Percentiles rank a stretch among this genome's conserved stretches.
Conservation (phyloP, 2,113 vertebrate species). For the Struthio camelus region DNA sequence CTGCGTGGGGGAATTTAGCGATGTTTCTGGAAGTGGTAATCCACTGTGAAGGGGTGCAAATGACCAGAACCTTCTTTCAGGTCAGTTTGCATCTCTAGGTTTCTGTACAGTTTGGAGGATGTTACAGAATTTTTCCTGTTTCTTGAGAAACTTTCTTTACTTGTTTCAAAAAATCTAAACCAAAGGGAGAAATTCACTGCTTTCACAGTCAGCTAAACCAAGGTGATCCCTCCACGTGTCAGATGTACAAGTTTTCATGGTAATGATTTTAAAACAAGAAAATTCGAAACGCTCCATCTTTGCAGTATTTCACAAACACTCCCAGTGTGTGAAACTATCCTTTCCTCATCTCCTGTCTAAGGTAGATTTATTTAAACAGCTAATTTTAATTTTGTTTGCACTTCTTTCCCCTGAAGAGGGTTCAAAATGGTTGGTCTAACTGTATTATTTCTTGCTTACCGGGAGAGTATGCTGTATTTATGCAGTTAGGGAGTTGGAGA, state of each 20-base stretch:
- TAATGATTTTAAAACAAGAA: too few species aligned
- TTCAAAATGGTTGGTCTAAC: neutral
- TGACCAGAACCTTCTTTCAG: too few species aligned
- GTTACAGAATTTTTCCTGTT: fast-evolving
- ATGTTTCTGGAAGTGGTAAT: neutral
- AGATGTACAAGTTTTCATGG: neutral
- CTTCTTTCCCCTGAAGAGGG: neutral
- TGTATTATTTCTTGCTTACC: neutral
- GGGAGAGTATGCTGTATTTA: too few species aligned
- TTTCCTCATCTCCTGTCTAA: neutral
- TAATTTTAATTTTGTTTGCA: neutral
- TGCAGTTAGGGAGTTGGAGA: fast-evolving
- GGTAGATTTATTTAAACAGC: neutral
- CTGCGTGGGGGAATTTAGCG: neutral
- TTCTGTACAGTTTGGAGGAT: too few species aligned
- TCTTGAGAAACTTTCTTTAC: neutral
- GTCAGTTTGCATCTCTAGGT: too few species aligned
- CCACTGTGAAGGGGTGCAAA: too few species aligned
- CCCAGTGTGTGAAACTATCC: neutral
- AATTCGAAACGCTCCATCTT: too few species aligned
- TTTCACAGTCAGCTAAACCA: neutral
- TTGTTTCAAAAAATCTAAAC: neutral
- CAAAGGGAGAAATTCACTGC: neutral
- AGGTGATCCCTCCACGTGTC: fast-evolving
- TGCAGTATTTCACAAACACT: neutral